Conservation (phyloP, 2,113 vertebrate genomes). For the Oenanthe melanoleuca region DNA sequence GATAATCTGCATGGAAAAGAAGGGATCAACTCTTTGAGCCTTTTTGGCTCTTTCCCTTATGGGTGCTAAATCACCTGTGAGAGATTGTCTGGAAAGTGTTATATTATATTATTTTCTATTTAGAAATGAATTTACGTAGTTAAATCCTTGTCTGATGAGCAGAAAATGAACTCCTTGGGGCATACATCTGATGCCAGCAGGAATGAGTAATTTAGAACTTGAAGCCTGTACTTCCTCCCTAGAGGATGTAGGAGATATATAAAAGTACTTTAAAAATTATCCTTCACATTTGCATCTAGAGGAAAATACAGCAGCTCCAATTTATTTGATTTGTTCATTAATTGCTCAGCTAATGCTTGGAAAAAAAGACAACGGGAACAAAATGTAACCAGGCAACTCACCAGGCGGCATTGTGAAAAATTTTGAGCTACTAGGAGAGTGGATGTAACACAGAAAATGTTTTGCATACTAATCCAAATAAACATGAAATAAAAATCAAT, state of each 20-base stretch:
- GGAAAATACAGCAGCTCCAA: conserved; percentile 30
- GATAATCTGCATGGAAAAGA: neutral
- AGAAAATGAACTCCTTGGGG: conserved; percentile 63
- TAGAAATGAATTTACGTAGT: conserved; percentile 54
- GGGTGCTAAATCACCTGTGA: conserved; percentile 14
- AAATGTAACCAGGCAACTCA: conserved; percentile 39
- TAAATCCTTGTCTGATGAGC: conserved; percentile 52
- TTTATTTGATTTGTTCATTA: conserved; percentile 72
- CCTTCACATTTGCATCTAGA: conserved; percentile 58
- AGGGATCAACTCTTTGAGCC: neutral
- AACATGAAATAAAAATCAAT: conserved; percentile 11
- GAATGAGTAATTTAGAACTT: conserved; percentile 68
- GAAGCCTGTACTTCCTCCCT: conserved; percentile 56
- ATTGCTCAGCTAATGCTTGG: conserved; percentile 65
- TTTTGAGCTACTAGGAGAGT: neutral
- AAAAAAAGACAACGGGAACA: conserved; percentile 40
- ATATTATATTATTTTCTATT: conserved; percentile 60
- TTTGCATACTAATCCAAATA: conserved; percentile 19
- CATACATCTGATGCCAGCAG: conserved; percentile 60
- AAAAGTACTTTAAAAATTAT: conserved; percentile 53
- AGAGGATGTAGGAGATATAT: conserved; percentile 12
- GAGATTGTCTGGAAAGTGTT: conserved; percentile 4
- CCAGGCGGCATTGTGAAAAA: neutral
- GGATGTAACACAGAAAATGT: neutral
- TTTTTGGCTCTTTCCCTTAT: neutral